phyloP scores from a whole-genome alignment of 2,888 invertebrate species.

The Bombyx huttoni region DNA sequence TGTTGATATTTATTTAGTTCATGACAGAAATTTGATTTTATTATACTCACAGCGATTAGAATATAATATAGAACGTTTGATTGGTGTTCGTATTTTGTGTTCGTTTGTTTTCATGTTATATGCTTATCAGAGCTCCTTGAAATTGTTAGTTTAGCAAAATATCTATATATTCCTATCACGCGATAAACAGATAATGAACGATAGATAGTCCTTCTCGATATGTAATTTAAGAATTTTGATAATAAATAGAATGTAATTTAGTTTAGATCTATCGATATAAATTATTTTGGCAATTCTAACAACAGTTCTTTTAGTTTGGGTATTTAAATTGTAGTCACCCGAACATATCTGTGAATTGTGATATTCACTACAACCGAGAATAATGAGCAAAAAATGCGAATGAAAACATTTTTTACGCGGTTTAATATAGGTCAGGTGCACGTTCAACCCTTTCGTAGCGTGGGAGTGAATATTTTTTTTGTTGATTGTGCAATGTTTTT shows the following conservation, averaged over 20 bases:
- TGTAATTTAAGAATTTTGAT: background rate
- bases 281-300: background rate
- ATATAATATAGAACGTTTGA: background rate
- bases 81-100: background rate
- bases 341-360: slow-evolving; percentile 28
- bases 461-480: slow-evolving; percentile 59
- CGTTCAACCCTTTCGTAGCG: slow-evolving; percentile 65
- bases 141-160: slow-evolving; percentile 2
- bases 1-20: slow-evolving; percentile 14
- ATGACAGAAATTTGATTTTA: no score
- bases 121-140: slow-evolving; percentile 12
- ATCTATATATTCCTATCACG: background rate
- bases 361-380: slow-evolving; percentile 38
- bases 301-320: background rate
- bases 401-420: slow-evolving; percentile 49
- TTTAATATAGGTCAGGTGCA: slow-evolving; percentile 71
- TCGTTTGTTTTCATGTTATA: background rate
- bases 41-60: background rate
- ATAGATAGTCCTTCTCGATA: background rate
- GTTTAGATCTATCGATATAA: background rate
- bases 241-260: background rate
- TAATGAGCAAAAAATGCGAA: slow-evolving; percentile 58
- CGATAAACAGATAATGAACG: background rate
- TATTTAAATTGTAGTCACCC: slow-evolving; percentile 22
- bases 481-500: slow-evolving; percentile 50